Evolutionary conservation across 2,113 vertebrate genomes (phyloP).

Genomic region (Procapra przewalskii): DNA sequence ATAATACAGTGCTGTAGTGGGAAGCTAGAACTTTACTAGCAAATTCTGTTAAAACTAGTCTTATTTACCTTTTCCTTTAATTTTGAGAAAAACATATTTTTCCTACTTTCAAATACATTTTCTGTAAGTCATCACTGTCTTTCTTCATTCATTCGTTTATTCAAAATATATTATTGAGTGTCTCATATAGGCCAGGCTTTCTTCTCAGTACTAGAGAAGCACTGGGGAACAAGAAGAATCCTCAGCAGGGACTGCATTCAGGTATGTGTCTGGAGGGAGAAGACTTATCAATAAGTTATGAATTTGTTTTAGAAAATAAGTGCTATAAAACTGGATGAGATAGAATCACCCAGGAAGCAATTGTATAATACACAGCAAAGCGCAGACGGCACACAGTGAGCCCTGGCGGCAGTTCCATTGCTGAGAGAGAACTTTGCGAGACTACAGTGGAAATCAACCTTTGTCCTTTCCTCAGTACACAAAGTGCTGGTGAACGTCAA

Average conservation of each 20-base stretch:
- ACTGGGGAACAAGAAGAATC: not conserved
- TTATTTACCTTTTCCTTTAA: not conserved
- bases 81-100: not conserved
- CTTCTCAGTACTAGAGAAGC: not conserved
- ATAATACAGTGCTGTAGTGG: not conserved
- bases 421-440: not conserved
- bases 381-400: not conserved
- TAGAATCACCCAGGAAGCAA: not conserved
- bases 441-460: not conserved
- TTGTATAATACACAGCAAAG: not conserved
- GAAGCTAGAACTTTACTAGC: not conserved
- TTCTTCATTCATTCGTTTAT: not conserved
- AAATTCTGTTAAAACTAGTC: not conserved
- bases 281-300: not conserved
- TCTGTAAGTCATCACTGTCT: not conserved
- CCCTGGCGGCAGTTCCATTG: not conserved
- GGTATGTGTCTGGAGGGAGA: not conserved
- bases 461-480: not conserved
- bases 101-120: not conserved
- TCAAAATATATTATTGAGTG: not conserved
- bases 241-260: not conserved
- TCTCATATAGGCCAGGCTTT: not conserved
- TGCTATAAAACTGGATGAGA: not conserved
- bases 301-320: not conserved
- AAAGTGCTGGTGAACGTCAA: not conserved